A percentile compares a stretch with the other conserved stretches of the same genome.
phyloP scores from a whole-genome alignment of 2,888 invertebrate species.

The Labia minor region DNA sequence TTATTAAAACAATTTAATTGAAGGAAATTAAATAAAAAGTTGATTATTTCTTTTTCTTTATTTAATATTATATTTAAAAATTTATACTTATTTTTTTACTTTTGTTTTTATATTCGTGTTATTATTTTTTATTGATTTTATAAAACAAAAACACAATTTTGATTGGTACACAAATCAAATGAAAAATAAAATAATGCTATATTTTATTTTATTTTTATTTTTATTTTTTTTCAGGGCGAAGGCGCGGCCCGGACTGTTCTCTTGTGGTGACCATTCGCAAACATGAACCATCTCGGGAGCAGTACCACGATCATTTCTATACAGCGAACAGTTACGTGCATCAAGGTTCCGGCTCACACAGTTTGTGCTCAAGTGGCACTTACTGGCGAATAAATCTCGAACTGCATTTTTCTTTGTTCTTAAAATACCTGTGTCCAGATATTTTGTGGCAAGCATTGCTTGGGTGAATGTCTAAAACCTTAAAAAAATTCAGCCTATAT shows the following conservation, averaged over 20 bases:
- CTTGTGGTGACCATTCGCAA: slow-evolving; percentile 25
- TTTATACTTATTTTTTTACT: no score
- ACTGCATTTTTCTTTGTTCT: slow-evolving; percentile 26
- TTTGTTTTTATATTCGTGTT: no score
- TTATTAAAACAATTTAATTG: no score
- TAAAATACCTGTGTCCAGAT: slow-evolving; percentile 24
- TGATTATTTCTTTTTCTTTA: no score
- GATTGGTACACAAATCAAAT: no score
- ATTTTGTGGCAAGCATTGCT: slow-evolving; percentile 24
- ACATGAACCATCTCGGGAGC: slow-evolving; percentile 24
- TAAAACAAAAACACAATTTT: no score
- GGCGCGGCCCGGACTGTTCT: slow-evolving; percentile 24
- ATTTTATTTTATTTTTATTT: no score
- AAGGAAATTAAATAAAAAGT: no score
- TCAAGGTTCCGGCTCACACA: slow-evolving; percentile 27
- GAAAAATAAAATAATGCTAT: no score
- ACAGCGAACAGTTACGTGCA: slow-evolving; percentile 28
- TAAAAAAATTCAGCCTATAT: slow-evolving; percentile 23
- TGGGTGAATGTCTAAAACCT: slow-evolving; percentile 23
- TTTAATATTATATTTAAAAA: no score
- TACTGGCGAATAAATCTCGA: slow-evolving; percentile 26
- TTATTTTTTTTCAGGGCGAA: background rate
- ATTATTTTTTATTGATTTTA: no score
- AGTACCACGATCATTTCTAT: slow-evolving; percentile 26
- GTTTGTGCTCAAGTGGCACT: slow-evolving; percentile 25